phyloP scores from a whole-genome alignment of 1,140 invertebrate species.

The Caenorhabditis latens region DNA sequence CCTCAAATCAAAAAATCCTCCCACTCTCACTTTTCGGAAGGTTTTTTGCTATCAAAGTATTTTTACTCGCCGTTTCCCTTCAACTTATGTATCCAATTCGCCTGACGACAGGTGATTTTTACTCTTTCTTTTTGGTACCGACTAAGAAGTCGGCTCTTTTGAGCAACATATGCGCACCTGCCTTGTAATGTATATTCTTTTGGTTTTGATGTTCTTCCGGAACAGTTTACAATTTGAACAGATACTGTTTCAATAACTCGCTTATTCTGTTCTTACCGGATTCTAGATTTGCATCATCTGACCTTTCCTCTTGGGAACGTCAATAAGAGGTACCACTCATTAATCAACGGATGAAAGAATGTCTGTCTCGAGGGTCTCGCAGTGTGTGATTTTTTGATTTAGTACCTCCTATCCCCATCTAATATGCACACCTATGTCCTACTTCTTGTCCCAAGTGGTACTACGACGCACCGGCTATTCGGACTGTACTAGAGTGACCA shows the following conservation, averaged over 20 bases:
- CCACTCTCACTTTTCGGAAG: neutral
- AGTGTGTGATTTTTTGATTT: constrained; percentile 11
- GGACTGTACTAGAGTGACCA: constrained; percentile 1
- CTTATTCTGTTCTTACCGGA: neutral
- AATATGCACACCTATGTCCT: constrained; percentile 9
- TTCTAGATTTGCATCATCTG: constrained; percentile 23
- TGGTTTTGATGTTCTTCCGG: neutral
- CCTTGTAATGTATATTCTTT: constrained; percentile 6
- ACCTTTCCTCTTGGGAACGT: neutral
- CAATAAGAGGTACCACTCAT: neutral
- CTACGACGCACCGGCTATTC: neutral
- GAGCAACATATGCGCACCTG: constrained; percentile 27
- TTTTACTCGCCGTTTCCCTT: neutral
- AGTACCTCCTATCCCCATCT: neutral
- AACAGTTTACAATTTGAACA: constrained; percentile 10
- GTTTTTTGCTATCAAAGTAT: constrained; percentile 15
- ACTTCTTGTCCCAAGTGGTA: constrained; percentile 35
- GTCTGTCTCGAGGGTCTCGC: neutral
- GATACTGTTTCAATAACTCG: neutral
- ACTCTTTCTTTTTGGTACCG: neutral
- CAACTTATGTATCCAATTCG: neutral
- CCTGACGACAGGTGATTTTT: constrained; percentile 34
- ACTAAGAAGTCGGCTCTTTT: constrained; percentile 29
- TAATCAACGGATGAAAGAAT: neutral
- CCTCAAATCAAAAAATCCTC: constrained; percentile 42